Evolutionary conservation across 1,140 invertebrate genomes (phyloP).

Genomic region (Antheraea mylitta): DNA sequence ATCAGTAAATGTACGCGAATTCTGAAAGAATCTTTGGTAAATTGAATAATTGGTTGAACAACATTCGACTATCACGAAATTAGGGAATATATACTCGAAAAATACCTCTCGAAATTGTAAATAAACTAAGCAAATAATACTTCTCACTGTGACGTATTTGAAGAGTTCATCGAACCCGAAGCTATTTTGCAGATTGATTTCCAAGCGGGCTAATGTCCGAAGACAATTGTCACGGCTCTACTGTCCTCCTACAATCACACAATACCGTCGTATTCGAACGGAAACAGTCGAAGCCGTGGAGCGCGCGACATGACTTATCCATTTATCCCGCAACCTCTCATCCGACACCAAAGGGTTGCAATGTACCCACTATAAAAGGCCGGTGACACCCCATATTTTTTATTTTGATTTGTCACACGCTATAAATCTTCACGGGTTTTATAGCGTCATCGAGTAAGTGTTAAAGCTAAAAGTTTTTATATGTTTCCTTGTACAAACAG

Average conservation of each 20-base stretch:
- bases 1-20: no score
- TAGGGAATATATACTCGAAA: no score
- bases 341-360: constrained; percentile 31
- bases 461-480: constrained; percentile 1
- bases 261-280: constrained; percentile 8
- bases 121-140: no score
- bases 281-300: constrained; percentile 44
- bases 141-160: neutral
- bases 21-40: no score
- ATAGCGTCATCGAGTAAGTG: neutral
- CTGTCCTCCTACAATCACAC: neutral
- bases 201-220: neutral
- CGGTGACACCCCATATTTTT: constrained; percentile 3
- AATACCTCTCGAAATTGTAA: no score
- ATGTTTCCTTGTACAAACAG: neutral
- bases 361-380: constrained; percentile 20
- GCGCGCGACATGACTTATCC: constrained; percentile 64
- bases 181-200: neutral
- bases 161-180: neutral
- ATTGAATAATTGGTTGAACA: no score
- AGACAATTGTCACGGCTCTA: neutral
- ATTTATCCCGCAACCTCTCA: constrained; percentile 51
- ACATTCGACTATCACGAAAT: no score
- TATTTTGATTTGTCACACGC: constrained; percentile 4
- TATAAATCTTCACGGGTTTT: neutral